Percentiles rank a stretch among this genome's conserved stretches.
These are phyloP conservation scores for Apomyelois bistriatella DNA, from an alignment of 2,888 invertebrate genomes.

Conservation along the genomic window DNA sequence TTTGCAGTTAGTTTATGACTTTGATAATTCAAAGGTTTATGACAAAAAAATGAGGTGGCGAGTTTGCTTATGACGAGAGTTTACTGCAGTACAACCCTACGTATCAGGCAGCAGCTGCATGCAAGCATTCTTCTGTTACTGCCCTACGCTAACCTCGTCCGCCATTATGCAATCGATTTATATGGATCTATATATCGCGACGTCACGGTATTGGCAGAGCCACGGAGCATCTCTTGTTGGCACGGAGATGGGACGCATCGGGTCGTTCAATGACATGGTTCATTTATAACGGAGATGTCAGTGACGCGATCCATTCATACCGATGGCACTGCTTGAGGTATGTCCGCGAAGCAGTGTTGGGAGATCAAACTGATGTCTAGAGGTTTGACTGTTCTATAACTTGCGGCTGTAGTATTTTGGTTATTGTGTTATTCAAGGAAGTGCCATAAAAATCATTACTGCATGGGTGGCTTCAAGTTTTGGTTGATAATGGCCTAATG, in stretches of 20 bases:
- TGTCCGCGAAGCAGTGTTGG: neutral
- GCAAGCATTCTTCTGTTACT: constrained; percentile 5
- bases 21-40: too few relatives aligned
- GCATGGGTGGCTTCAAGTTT: too few relatives aligned
- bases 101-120: neutral
- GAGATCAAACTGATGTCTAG: neutral
- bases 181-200: constrained; percentile 23
- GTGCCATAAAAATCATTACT: too few relatives aligned
- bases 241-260: constrained; percentile 24
- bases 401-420: too few relatives aligned
- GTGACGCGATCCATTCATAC: constrained; percentile 62
- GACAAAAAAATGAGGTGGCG: too few relatives aligned
- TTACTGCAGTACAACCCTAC: neutral
- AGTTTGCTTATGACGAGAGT: too few relatives aligned
- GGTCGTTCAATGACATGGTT: constrained; percentile 56
- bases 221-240: constrained; percentile 27
- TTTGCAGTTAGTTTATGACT: too few relatives aligned
- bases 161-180: constrained; percentile 18
- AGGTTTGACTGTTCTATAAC: too few relatives aligned
- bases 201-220: constrained; percentile 25
- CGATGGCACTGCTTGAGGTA: constrained; percentile 23
- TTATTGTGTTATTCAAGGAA: too few relatives aligned
- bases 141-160: constrained; percentile 3
- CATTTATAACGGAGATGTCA: constrained; percentile 33
- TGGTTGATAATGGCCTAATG: too few relatives aligned